phyloP scores from a whole-genome alignment of 2,797 vertebrate species.

The Eurystomus glaucurus region DNA sequence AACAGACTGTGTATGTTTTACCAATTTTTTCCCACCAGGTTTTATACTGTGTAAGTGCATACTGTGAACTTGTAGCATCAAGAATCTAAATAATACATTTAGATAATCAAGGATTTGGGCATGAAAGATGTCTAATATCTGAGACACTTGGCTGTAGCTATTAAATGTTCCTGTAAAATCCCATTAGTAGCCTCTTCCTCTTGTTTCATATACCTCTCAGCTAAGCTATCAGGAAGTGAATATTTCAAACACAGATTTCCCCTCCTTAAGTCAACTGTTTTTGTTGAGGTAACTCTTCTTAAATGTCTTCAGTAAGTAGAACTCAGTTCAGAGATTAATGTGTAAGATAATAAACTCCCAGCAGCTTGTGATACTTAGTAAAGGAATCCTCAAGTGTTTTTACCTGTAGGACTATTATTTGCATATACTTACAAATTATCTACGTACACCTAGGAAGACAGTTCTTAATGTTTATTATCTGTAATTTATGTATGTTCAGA shows the following conservation, averaged over 20 bases:
- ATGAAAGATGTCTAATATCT: neutral
- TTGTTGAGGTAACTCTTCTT: neutral
- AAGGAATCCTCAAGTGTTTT: neutral
- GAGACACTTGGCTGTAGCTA: neutral
- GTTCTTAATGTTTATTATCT: neutral
- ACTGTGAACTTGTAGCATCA: neutral
- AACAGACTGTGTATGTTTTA: neutral
- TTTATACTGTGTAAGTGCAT: neutral
- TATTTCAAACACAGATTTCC: conserved; percentile 1
- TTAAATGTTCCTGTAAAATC: neutral
- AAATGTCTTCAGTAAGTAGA: neutral
- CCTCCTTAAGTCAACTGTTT: neutral
- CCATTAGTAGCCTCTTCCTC: neutral
- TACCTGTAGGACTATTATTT: neutral
- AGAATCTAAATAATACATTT: conserved; percentile 8
- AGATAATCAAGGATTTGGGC: neutral
- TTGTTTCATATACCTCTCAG: neutral
- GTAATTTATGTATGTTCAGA: neutral
- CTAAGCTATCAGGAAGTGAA: neutral
- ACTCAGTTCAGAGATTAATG: neutral
- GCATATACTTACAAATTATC: neutral
- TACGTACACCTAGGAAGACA: neutral
- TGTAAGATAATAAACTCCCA: neutral
- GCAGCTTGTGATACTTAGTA: neutral
- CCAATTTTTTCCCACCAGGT: neutral